Base-by-base conservation (phyloP, 2,888 invertebrate species). In the Catocala nupta region DNA sequence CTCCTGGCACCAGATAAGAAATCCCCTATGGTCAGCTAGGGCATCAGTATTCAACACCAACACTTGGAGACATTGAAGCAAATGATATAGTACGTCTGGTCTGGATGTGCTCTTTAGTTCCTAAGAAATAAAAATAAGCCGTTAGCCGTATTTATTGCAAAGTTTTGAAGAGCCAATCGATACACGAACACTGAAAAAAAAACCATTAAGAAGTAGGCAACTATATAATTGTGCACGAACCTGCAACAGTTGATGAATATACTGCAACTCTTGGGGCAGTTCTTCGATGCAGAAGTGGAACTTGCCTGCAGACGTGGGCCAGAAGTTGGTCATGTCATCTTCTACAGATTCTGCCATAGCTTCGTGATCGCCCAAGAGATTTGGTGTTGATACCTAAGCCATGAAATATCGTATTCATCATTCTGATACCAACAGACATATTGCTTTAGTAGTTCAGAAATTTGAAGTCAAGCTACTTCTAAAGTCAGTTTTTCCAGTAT, bases 1-100 rank as follows among this genome's bases (percentile, higher is more conserved):
- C 90, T 99, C 98, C 88, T 99, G 99, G 74, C 98, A 98, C 98
- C 98, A 99, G 77, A 98, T 98, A 65, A 99, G 97, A 90, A 99
- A 98, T 58, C 98, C 98, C 76, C 97, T 95, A 83, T 99, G 98
- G 80, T 99, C 98, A 65, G 97, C 96, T 0, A 98, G 96, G 0
- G 98, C 98, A 86, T 99, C 99, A 0, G 98, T 98, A 85, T 99
- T 98, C 33, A 99, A 94, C 61, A 98, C 97, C 83, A 99, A 95
- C 63, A 98, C 96, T 90, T 98, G 98, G 36, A 99, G 94, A 73
- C 98, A 98, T 82, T 98, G 97, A 59, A 99, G 95, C 86, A 99
- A 96, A 85, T 98, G 98, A 88, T 98, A 99, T 16, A 99, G 94
- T 42, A 99, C 97, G 87, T 99, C 99, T 0, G 99, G 97, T 72